Evolutionary conservation across 2,888 invertebrate genomes (phyloP).

Genomic region (Ectobius pallidus): DNA sequence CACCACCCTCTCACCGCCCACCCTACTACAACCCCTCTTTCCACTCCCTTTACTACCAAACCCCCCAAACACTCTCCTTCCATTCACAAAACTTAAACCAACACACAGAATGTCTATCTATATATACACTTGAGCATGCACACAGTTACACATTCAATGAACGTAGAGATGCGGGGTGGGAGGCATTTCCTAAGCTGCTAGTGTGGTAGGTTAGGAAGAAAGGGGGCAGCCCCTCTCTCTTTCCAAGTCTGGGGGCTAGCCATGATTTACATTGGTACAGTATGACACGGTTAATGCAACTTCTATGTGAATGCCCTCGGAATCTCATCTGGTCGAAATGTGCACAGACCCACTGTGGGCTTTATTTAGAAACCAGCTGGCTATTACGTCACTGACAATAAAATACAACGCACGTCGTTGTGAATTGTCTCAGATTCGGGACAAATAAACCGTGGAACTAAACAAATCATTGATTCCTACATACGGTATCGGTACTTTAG

Average conservation of each 20-base stretch:
- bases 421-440: too few species aligned
- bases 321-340: neutral
- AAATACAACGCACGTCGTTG: too few species aligned
- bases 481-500: too few species aligned
- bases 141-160: conserved; percentile 9
- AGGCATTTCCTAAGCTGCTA: neutral
- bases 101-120: neutral
- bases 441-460: too few species aligned
- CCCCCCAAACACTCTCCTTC: neutral
- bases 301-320: neutral
- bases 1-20: neutral
- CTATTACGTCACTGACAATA: neutral
- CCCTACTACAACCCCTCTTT: neutral
- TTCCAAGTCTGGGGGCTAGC: neutral
- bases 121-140: neutral
- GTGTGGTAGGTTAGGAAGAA: conserved; percentile 7
- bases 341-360: neutral
- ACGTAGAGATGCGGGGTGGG: neutral
- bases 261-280: neutral
- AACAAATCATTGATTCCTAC: too few species aligned
- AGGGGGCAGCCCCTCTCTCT: neutral
- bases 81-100: conserved; percentile 18
- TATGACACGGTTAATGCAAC: neutral
- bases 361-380: neutral
- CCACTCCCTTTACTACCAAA: neutral